phyloP scores from a whole-genome alignment of 2,888 invertebrate species.

The Sinhomidia bicolor region DNA sequence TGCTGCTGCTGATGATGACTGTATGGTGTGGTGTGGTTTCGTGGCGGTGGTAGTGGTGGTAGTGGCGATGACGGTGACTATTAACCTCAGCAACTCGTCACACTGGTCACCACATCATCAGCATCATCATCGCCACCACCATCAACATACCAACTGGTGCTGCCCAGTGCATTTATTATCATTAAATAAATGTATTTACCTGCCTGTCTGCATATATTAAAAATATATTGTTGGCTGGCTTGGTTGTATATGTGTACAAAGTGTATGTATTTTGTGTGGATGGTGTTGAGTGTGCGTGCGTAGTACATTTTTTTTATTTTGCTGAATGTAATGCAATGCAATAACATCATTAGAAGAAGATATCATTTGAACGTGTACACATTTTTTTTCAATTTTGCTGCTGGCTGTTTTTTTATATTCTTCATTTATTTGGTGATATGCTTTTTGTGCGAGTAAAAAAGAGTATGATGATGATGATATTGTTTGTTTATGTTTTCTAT shows the following conservation, averaged over 20 bases:
- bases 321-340: no score
- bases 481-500: neutral
- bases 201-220: neutral
- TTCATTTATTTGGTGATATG: neutral
- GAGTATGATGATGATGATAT: neutral
- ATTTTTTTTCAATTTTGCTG: no score
- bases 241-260: no score
- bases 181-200: neutral
- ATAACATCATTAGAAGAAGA: no score
- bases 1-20: neutral
- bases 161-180: slow-evolving; percentile 24
- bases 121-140: neutral
- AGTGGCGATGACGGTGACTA: slow-evolving; percentile 20
- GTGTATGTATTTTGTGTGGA: no score
- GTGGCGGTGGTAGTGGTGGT: neutral
- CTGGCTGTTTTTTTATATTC: no score
- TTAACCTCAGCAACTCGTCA: slow-evolving; percentile 63
- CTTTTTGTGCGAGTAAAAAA: neutral
- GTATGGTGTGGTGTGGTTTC: slow-evolving; percentile 27
- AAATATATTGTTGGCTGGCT: neutral
- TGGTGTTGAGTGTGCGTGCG: no score
- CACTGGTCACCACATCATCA: slow-evolving; percentile 62
- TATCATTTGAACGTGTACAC: no score
- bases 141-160: slow-evolving; percentile 20
- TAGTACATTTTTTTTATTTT: no score